Percentiles rank a stretch among this genome's conserved stretches.
Conservation (phyloP, 2,797 vertebrate species). For the Thripadectes ignobilis region DNA sequence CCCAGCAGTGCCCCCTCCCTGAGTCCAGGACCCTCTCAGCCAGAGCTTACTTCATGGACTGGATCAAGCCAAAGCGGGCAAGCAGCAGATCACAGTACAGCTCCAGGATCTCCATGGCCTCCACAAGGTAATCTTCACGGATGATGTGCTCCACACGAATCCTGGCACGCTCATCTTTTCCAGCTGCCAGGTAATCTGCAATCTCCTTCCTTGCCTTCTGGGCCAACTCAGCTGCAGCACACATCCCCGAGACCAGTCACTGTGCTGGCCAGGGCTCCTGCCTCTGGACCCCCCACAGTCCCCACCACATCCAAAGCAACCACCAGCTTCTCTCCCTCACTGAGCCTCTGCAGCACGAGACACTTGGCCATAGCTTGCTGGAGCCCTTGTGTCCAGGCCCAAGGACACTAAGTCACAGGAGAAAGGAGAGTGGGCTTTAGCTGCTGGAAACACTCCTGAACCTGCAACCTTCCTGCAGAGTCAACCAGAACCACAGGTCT, state of each 20-base stretch:
- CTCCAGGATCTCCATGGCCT: conserved; percentile 99
- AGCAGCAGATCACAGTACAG: conserved; percentile 95
- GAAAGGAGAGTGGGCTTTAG: neutral
- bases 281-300: neutral
- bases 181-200: conserved; percentile 92
- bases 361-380: neutral
- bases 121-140: conserved; percentile 98
- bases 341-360: neutral
- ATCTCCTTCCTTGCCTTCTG: conserved; percentile 98
- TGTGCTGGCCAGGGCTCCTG: neutral
- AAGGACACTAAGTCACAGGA: neutral
- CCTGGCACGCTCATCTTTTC: conserved; percentile 95
- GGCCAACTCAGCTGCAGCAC: conserved; percentile 88
- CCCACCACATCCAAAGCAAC: neutral
- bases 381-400: neutral
- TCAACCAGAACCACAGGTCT: neutral
- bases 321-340: neutral
- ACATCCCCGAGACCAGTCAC: neutral
- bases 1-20: neutral
- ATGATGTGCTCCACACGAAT: conserved; percentile 99
- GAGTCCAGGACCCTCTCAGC: neutral
- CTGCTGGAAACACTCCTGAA: neutral
- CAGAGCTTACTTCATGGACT: conserved; percentile 92
- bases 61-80: conserved; percentile 94
- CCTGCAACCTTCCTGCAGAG: neutral